Percentiles rank a stretch among this genome's conserved stretches.
Conservation (phyloP, 2,797 vertebrate genomes). For the Gallirallus australis region DNA sequence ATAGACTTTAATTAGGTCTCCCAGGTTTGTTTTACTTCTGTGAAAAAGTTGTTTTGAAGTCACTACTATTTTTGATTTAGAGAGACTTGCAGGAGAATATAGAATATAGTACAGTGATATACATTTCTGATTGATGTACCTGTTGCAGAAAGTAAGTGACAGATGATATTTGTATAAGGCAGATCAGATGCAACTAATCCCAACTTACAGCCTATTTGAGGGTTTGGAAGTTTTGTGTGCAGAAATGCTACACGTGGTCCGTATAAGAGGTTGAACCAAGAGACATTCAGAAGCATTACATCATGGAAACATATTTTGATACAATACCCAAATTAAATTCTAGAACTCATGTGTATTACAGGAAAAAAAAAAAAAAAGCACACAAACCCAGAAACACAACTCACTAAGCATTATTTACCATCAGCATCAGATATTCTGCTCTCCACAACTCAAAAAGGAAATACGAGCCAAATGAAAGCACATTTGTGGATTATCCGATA, state of each 20-base stretch:
- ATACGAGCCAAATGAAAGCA: not conserved
- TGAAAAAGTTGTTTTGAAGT: not conserved
- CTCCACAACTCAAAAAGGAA: not conserved
- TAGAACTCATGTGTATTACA: not conserved
- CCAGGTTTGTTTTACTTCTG: not conserved
- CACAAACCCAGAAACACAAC: no score
- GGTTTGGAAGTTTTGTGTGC: not conserved
- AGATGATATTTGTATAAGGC: not conserved
- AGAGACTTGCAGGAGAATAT: not conserved
- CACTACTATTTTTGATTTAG: not conserved
- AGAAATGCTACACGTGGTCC: not conserved
- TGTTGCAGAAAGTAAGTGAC: not conserved
- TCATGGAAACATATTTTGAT: not conserved
- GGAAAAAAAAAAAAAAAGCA: not conserved
- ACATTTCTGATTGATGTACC: not conserved
- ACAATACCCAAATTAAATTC: not conserved
- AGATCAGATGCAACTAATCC: not conserved
- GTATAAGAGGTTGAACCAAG: not conserved
- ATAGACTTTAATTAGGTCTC: no score
- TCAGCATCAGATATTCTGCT: not conserved
- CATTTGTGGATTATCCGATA: not conserved
- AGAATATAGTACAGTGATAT: not conserved
- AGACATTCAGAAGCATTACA: not conserved
- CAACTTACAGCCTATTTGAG: not conserved
- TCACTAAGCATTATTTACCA: not conserved